phyloP scores from a whole-genome alignment of 2,888 invertebrate genomes.

The Phymatocera aterrima region DNA sequence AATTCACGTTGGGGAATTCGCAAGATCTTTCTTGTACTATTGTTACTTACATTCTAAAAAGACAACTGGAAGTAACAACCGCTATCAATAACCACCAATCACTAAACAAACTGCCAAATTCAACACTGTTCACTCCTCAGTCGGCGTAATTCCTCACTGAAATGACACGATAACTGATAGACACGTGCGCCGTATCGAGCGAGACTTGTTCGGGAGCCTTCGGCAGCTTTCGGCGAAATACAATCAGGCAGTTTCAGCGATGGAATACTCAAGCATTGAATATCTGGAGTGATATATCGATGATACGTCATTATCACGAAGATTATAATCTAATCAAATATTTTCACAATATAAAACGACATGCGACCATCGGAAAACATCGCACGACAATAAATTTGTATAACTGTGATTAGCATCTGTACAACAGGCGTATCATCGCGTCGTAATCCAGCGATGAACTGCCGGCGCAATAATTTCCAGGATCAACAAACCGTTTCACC shows the following conservation, averaged over 20 bases:
- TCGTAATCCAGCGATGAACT: too few species aligned
- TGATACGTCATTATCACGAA: neutral
- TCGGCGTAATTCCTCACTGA: slow-evolving; percentile 36
- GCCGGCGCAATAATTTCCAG: too few species aligned
- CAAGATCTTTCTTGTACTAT: neutral
- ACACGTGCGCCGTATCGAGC: slow-evolving; percentile 45
- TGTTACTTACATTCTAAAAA: slow-evolving; percentile 32
- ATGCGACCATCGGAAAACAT: neutral
- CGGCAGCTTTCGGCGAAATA: slow-evolving; percentile 19
- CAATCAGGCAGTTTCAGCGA: slow-evolving; percentile 13
- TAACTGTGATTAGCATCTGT: too few species aligned
- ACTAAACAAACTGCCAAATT: slow-evolving; percentile 27
- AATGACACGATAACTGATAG: slow-evolving; percentile 42
- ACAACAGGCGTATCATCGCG: too few species aligned
- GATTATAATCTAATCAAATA: neutral
- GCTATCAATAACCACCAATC: slow-evolving; percentile 15
- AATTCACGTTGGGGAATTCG: neutral
- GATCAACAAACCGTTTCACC: too few species aligned
- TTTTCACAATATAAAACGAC: neutral
- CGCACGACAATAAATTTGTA: neutral
- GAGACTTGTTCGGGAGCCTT: slow-evolving; percentile 42
- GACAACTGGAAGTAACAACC: neutral
- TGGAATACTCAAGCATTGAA: neutral
- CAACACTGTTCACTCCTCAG: slow-evolving; percentile 32
- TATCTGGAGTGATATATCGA: neutral